Evolutionary conservation across 53 echinoderm and acorn worm species (phyloP), one percentile per base, ranked within the genome.

Genomic region (Paelopatides confundens): DNA sequence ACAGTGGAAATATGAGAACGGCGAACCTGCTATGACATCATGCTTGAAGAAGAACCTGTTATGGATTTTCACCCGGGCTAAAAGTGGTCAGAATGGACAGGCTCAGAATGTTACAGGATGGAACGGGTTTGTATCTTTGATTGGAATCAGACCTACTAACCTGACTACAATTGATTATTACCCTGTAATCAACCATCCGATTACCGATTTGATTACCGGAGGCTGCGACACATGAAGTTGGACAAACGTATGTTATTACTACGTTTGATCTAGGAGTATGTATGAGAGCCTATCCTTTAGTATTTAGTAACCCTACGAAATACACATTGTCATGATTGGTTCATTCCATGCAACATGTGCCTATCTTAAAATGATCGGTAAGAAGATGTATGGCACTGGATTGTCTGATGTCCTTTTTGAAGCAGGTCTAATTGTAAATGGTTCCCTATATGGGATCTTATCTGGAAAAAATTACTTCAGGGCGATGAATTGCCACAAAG

Each of bases 261-360:
- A 87, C 89, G 49, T 94, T 94, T 83, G 94, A 94, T 65, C 82
- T 94, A 7, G 90, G 94, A 17, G 92, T 92, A 3, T 88, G 82
- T 48, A 94, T 94, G 92, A 92, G 87, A 31, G 94, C 94, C 2
- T 82, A 50, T 47, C 92, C 92, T 2, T 34, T 94, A n/a, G n/a
- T 26, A 65, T 92, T 1, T 92, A 87, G 89, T 82, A 66, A 28
- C 29, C 66, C 46, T 94, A 82, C 46, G 53, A 86, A 66, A 87
- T 92, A 5, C 89, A 90, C 63, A 90, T 92, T 28, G 39, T 87
- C 28, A 31, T 87, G 62, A 87, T 90, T 47, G 94, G 92, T 10
- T 54, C 83, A 53, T 94, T 94, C 69, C 94, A 92, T 76, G 18
- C 63, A 7, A 76, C 40, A 27, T 83, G 82, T 83, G 88, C 87